phyloP scores from a whole-genome alignment of 2,797 vertebrate genomes.

The Bryconaethiops microstoma region DNA sequence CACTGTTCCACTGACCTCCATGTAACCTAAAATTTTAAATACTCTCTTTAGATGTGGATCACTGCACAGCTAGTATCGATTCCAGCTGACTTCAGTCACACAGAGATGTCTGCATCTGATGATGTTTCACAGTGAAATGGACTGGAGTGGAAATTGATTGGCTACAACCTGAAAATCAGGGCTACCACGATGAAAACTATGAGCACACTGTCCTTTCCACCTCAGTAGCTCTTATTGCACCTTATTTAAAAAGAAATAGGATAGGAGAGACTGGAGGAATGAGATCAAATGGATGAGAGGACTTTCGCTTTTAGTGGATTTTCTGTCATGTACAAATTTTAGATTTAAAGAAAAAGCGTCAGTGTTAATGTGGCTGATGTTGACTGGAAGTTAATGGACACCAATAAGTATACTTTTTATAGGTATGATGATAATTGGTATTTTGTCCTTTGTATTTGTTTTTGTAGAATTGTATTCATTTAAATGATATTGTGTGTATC shows the following conservation, averaged over 20 bases:
- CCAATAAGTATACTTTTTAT: no score
- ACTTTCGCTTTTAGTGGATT: neutral
- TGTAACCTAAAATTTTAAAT: constrained; percentile 24
- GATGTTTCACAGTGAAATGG: neutral
- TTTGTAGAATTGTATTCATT: no score
- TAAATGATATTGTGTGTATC: no score
- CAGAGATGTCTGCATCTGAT: constrained; percentile 15
- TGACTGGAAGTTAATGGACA: no score
- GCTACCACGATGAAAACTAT: neutral
- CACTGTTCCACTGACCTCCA: constrained; percentile 31
- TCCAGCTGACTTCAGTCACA: neutral
- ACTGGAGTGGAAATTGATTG: neutral
- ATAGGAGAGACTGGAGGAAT: neutral
- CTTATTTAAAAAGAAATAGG: neutral
- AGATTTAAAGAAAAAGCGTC: no score
- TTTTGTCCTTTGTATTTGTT: no score
- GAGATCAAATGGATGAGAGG: neutral
- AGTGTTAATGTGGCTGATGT: neutral
- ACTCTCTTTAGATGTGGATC: constrained; percentile 34
- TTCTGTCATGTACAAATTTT: neutral
- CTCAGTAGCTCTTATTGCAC: neutral
- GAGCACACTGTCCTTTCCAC: neutral
- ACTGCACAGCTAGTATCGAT: neutral
- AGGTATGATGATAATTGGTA: no score
- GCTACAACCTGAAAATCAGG: neutral